These are phyloP conservation scores for Parasteatoda tepidariorum DNA, from an alignment of 1,140 invertebrate genomes.

Conservation along the genomic window DNA sequence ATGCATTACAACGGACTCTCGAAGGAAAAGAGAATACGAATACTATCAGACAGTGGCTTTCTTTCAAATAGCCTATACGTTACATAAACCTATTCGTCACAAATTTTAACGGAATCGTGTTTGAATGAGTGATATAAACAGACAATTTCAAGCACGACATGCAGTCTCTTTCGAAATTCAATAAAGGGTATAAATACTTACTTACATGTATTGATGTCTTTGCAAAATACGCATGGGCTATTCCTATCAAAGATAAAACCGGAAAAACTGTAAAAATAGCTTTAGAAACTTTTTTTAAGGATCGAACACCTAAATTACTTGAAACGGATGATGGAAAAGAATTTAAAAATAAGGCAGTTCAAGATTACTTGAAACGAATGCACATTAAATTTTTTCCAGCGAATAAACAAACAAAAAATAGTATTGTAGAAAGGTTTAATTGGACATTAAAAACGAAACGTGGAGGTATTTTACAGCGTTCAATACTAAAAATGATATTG, in stretches of 20 bases:
- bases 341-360: slow-evolving; percentile 62
- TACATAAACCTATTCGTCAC: slow-evolving; percentile 62
- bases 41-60: slow-evolving; percentile 59
- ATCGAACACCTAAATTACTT: background rate
- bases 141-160: slow-evolving; percentile 64
- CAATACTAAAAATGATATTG: slow-evolving; percentile 68
- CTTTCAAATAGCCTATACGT: slow-evolving; percentile 62
- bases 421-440: slow-evolving; percentile 70
- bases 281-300: slow-evolving; percentile 60
- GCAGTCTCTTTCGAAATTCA: too few species aligned
- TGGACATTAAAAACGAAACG: slow-evolving; percentile 70
- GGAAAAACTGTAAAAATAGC: background rate
- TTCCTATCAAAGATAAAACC: slow-evolving; percentile 62
- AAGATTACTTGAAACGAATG: slow-evolving; percentile 65
- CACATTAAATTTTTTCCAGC: slow-evolving; percentile 69
- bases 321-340: slow-evolving; percentile 54
- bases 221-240: slow-evolving; percentile 62
- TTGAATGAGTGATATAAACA: slow-evolving; percentile 51
- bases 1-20: slow-evolving; percentile 3
- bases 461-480: slow-evolving; percentile 69
- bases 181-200: too few species aligned
- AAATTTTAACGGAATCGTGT: slow-evolving; percentile 61
- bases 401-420: slow-evolving; percentile 69
- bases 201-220: slow-evolving; percentile 64
- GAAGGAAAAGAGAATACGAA: background rate